Base-by-base conservation (phyloP, 2,797 vertebrate genomes). In the Odontamblyopus lacepedii region DNA sequence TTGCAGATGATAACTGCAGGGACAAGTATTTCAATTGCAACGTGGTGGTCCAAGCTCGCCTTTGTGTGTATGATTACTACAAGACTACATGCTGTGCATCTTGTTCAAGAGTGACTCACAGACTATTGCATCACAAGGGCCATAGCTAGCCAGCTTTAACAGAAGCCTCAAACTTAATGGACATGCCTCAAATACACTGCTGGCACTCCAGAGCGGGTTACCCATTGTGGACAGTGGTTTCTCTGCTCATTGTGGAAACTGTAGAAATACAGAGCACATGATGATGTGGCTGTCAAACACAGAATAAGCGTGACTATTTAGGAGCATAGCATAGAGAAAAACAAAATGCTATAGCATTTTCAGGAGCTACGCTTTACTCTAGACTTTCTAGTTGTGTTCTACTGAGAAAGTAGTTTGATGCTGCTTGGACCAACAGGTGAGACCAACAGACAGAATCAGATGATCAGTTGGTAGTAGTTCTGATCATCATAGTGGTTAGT, bases 11-110 rank as follows among this genome's bases (percentile, higher is more conserved):
- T 69, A 96, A 95, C 85, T 99, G 98, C 92, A 93, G 92, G 86
- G 97, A 99, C 75, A 96, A 96, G 73, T 96, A 97, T 87, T 98
- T 95, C 90, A 98, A 99, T 88, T 99, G 98, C 91, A 97, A 97
- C 0, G 96, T 99, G 88, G 97, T 99, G 88, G 97, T 98, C 18
- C 98, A 98, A 88, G 98, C 98, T 5, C 95, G 97, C 9, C 96
- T 99, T 35, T 99, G 98, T 0, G 96, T 99, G 80, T 99, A 98
- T 72, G 95, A 95, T 76, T 99, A 99, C 77, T 98, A 99, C 92
- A 95, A 97, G 90, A 95, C 89, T 0, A 94, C 96, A 1, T 99
- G 97, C 84, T 99, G 98, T 0, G 96, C 94, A 0, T 98, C 98
- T 0, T 99, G 98, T 53, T 89, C 92, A 0, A 94, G 94, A 0